Conservation (phyloP, 2,888 invertebrate species). For the Molanna angustata region DNA sequence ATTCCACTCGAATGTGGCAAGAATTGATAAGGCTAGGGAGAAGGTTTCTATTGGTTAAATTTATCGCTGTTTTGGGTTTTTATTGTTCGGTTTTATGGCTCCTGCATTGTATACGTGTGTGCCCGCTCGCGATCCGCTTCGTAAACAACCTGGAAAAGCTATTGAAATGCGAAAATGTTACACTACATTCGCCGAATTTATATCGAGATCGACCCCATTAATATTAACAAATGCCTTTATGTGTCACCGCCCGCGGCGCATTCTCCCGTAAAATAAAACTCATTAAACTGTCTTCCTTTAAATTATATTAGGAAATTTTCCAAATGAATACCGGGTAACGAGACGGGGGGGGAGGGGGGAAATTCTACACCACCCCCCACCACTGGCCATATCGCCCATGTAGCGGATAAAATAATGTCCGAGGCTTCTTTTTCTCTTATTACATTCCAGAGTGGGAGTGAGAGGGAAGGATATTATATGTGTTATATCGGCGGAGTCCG, state of each 20-base stretch:
- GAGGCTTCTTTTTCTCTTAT: slow-evolving; percentile 29
- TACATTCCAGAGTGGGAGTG: slow-evolving; percentile 25
- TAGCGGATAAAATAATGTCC: slow-evolving; percentile 36
- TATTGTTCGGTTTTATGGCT: slow-evolving; percentile 60
- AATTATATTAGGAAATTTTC: slow-evolving; percentile 31
- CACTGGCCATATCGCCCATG: slow-evolving; percentile 35
- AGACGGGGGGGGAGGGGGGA: slow-evolving; percentile 23
- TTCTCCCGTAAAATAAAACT: slow-evolving; percentile 27
- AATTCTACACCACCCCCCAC: slow-evolving; percentile 27
- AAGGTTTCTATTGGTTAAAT: slow-evolving; percentile 41
- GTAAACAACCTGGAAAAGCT: slow-evolving; percentile 31
- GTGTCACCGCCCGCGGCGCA: slow-evolving; percentile 20
- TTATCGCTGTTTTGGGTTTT: slow-evolving; percentile 59
- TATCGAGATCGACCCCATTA: slow-evolving; percentile 28
- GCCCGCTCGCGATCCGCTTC: slow-evolving; percentile 20
- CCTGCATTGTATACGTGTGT: slow-evolving; percentile 31
- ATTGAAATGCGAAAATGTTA: slow-evolving; percentile 30
- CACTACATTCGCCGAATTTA: slow-evolving; percentile 28
- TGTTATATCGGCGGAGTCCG: slow-evolving; percentile 21
- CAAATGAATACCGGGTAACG: slow-evolving; percentile 28
- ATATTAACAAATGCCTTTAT: slow-evolving; percentile 30
- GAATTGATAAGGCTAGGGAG: slow-evolving; percentile 51
- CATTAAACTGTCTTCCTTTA: slow-evolving; percentile 31
- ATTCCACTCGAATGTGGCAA: slow-evolving; percentile 35
- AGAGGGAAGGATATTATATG: slow-evolving; percentile 18